Conservation (phyloP, 2,797 vertebrate genomes). For the Clarias pachynema region DNA sequence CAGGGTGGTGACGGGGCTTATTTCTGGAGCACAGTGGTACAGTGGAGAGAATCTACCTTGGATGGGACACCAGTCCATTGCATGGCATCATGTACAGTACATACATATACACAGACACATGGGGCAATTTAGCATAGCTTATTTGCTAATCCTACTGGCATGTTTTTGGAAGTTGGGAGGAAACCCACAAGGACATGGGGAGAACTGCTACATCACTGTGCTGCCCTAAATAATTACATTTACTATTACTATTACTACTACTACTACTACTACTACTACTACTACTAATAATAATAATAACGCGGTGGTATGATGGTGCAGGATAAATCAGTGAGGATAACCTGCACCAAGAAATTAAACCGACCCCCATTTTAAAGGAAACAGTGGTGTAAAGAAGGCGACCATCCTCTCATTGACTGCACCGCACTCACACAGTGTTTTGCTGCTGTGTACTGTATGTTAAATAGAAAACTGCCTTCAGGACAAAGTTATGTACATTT, state of each 20-base stretch:
- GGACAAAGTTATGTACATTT: constrained; percentile 3
- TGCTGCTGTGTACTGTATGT: constrained; percentile 8
- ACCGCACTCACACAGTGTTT: neutral
- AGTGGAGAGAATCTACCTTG: neutral
- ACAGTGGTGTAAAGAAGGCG: neutral
- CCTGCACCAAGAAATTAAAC: neutral
- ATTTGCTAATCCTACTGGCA: neutral
- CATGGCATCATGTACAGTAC: neutral
- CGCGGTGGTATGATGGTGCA: neutral
- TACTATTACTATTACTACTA: too few relatives aligned
- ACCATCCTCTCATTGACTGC: neutral
- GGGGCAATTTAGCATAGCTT: neutral
- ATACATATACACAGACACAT: neutral
- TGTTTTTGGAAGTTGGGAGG: too few relatives aligned
- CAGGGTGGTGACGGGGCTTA: neutral
- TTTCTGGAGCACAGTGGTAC: neutral
- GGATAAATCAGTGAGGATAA: neutral
- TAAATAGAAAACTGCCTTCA: constrained; percentile 7
- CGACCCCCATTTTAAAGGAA: neutral
- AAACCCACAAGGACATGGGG: neutral
- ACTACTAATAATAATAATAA: neutral
- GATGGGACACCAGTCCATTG: neutral
- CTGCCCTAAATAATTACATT: neutral
- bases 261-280: neutral
- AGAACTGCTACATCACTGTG: neutral